These are phyloP conservation scores for Archaeoteleia sp. DNA, from an alignment of 2,888 invertebrate species.

Conservation along the genomic window DNA sequence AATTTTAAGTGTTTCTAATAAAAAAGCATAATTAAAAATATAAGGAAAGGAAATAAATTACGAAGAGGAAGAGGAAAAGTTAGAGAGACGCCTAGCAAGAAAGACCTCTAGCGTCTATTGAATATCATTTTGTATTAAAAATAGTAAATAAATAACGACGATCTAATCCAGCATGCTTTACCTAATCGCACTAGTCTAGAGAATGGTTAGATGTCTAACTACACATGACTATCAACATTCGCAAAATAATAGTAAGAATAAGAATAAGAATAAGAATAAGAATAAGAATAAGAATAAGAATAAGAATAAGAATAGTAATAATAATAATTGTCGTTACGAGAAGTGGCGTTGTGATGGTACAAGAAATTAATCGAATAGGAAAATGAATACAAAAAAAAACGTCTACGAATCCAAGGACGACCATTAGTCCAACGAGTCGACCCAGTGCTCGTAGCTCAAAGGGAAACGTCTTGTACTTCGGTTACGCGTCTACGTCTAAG, in stretches of 20 bases:
- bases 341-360: constrained; percentile 48
- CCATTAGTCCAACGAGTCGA: neutral
- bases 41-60: constrained; percentile 23
- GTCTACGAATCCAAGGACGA: constrained; percentile 17
- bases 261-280: constrained; percentile 36
- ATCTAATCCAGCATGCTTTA: constrained; percentile 70
- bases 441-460: constrained; percentile 18
- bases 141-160: constrained; percentile 54
- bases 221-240: constrained; percentile 66
- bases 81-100: constrained; percentile 52
- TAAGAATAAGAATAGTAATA: constrained; percentile 12
- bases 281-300: constrained; percentile 42
- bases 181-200: constrained; percentile 67
- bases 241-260: constrained; percentile 52
- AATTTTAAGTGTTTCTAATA: constrained; percentile 24
- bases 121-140: constrained; percentile 42
- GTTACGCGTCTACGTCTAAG: constrained; percentile 31
- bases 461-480: constrained; percentile 37
- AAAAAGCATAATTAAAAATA: constrained; percentile 29
- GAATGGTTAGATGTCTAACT: constrained; percentile 65
- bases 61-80: constrained; percentile 11
- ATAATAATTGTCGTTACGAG: constrained; percentile 20
- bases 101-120: constrained; percentile 52
- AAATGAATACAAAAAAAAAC: constrained; percentile 37
- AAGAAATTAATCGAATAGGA: constrained; percentile 29